Percentiles rank a stretch among this genome's conserved stretches.
These are phyloP conservation scores for Syngnathus typhle DNA, from an alignment of 2,113 vertebrate genomes.

Conservation along the genomic window DNA sequence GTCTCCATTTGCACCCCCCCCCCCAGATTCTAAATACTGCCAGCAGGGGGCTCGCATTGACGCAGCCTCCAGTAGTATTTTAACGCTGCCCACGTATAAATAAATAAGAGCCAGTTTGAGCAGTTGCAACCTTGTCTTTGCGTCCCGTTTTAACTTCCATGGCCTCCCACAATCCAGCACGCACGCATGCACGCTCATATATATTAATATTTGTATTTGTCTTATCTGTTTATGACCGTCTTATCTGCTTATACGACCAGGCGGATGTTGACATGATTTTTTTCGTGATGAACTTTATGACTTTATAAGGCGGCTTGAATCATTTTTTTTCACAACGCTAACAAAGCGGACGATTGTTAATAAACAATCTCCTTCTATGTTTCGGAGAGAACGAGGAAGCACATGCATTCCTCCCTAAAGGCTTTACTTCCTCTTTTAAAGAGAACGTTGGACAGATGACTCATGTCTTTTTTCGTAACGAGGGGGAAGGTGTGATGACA, in stretches of 20 bases:
- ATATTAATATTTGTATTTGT: background rate
- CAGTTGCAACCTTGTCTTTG: background rate
- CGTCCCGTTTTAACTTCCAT: background rate
- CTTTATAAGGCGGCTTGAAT: background rate
- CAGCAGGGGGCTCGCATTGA: background rate
- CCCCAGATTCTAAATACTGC: background rate
- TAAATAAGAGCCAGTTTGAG: background rate
- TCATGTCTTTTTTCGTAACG: background rate
- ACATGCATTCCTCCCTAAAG: background rate
- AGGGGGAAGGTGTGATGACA: too few species aligned
- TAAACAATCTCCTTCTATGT: background rate
- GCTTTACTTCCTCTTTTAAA: constrained; percentile 22
- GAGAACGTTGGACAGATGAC: background rate
- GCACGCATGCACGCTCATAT: background rate
- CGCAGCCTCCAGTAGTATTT: background rate
- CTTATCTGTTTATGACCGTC: too few species aligned
- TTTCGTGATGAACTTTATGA: background rate
- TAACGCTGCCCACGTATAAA: background rate
- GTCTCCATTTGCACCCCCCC: background rate
- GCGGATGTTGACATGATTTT: background rate
- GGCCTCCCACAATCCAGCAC: background rate
- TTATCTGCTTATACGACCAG: background rate
- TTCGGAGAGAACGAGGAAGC: constrained; percentile 6
- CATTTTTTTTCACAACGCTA: background rate
- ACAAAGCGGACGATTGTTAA: background rate